Evolutionary conservation across 92 coral and sea anemone genomes (phyloP).

Genomic region (Meandrina meandrites): DNA sequence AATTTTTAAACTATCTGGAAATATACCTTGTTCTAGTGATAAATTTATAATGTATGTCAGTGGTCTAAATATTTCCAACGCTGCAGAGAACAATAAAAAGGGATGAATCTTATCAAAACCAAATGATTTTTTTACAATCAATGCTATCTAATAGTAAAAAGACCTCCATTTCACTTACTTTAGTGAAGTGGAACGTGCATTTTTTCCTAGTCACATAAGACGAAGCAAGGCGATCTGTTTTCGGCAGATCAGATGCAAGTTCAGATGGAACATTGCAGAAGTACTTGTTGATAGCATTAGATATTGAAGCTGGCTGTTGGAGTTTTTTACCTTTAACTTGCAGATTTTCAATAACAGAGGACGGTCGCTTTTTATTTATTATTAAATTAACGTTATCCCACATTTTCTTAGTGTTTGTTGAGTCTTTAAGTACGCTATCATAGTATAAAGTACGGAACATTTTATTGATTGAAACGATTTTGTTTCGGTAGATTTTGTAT

Average conservation of each 20-base stretch:
- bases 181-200: background rate
- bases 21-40: no score
- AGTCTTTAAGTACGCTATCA: constrained; percentile 5
- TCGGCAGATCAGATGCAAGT: constrained; percentile 16
- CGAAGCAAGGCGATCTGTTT: background rate
- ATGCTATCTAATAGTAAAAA: background rate
- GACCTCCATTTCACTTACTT: constrained; percentile 1
- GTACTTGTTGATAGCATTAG: background rate
- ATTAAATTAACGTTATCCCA: constrained; percentile 14
- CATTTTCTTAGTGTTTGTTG: constrained; percentile 29
- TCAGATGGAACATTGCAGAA: constrained; percentile 2
- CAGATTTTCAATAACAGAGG: background rate
- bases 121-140: background rate
- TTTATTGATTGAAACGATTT: constrained; percentile 10
- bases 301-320: no score
- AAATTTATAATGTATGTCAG: no score
- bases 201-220: constrained; percentile 8
- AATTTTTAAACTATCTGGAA: no score
- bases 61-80: no score
- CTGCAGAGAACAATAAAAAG: no score
- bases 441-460: background rate
- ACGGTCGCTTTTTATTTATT: constrained; percentile 12
- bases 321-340: no score
- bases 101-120: background rate
- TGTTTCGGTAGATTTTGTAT: constrained; percentile 11